Evolutionary conservation across 2,797 vertebrate species (phyloP).

Genomic region (Leucoraja ocellata): DNA sequence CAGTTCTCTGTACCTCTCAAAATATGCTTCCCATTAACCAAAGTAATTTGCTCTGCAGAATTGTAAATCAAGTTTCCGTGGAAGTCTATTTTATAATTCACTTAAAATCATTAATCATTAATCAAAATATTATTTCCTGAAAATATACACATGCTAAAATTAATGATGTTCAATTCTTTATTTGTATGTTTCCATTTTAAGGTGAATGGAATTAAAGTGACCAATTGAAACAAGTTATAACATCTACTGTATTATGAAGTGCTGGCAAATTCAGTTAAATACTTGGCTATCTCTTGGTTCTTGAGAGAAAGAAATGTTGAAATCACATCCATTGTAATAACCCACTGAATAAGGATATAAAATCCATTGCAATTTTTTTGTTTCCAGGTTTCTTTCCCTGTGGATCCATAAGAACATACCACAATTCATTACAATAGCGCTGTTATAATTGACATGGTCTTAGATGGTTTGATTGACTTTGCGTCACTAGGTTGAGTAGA

Average conservation of each 20-base stretch:
- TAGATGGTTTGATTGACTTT: neutral
- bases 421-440: neutral
- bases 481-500: too few species aligned
- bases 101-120: neutral
- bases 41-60: neutral
- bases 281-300: neutral
- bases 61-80: neutral
- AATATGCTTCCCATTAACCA: neutral
- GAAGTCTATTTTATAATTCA: neutral
- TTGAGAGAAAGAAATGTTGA: neutral
- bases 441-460: neutral
- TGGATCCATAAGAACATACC: neutral
- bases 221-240: neutral
- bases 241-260: neutral
- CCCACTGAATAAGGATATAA: too few species aligned
- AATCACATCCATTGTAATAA: too few species aligned
- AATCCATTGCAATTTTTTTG: neutral
- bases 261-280: neutral
- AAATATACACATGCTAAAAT: neutral
- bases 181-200: conserved; percentile 1
- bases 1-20: conserved; percentile 36
- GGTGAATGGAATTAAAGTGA: neutral
- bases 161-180: neutral
- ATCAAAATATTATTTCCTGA: neutral
- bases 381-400: neutral